These are phyloP conservation scores for Schizotus pectinicornis DNA, from an alignment of 2,888 invertebrate genomes.

Conservation along the genomic window DNA sequence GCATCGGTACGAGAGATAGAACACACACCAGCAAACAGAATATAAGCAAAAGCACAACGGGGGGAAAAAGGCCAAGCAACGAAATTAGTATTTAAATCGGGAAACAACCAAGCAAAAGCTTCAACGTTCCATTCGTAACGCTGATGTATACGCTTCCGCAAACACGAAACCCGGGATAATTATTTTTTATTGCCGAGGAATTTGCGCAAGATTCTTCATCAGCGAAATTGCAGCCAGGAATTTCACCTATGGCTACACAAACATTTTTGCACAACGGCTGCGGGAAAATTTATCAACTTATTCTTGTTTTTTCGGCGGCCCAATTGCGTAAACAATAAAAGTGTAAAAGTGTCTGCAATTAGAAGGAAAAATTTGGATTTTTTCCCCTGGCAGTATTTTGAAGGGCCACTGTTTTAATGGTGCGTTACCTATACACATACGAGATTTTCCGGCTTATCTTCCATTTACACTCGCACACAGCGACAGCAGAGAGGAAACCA, in stretches of 20 bases:
- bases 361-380: background rate
- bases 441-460: conserved; percentile 22
- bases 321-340: no score
- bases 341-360: no score
- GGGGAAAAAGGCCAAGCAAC: background rate
- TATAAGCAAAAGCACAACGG: background rate
- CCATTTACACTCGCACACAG: conserved; percentile 24
- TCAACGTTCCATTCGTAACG: background rate
- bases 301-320: no score
- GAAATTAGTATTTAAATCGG: conserved; percentile 2
- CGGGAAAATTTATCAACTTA: no score
- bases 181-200: no score
- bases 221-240: no score
- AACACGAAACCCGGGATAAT: no score
- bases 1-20: conserved; percentile 17
- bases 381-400: background rate
- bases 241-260: no score
- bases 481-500: conserved; percentile 18
- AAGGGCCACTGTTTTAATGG: no score
- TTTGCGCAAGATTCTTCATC: no score
- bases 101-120: background rate
- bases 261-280: no score
- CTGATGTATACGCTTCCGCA: no score
- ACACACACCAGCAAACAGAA: conserved; percentile 1
- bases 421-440: background rate